A percentile compares a stretch with the other conserved stretches of the same genome.
These are phyloP conservation scores for Actinopyga echinites DNA, from an alignment of 53 echinoderm and acorn worm species.

Conservation along the genomic window DNA sequence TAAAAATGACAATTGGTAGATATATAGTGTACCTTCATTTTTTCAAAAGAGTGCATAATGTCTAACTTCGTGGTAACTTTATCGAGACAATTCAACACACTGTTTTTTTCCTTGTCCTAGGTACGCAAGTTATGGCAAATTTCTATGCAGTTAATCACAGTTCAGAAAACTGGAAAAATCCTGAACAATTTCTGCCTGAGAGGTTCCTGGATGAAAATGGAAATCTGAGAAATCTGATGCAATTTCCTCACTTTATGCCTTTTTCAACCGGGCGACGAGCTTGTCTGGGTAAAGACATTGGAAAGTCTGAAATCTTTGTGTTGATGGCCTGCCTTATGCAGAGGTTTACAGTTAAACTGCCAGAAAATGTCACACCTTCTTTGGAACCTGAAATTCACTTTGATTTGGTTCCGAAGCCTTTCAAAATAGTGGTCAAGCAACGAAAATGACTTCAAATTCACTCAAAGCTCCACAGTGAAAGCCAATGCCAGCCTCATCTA, in stretches of 20 bases:
- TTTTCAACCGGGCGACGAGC: conserved; percentile 94
- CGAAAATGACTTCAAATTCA: no score
- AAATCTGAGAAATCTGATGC: conserved; percentile 65
- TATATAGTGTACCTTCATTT: no score
- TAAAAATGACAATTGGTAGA: no score
- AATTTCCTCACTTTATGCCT: conserved; percentile 93
- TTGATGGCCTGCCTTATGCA: conserved; percentile 86
- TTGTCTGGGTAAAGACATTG: conserved; percentile 95
- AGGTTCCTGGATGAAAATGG: conserved; percentile 77
- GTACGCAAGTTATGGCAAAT: conserved; percentile 97
- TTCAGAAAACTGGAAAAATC: conserved; percentile 70
- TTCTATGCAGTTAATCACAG: conserved; percentile 93
- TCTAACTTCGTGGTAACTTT: no score
- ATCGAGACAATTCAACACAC: background rate
- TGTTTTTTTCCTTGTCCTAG: conserved; percentile 40
- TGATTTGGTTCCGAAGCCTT: conserved; percentile 90
- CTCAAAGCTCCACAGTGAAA: no score
- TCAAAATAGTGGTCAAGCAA: conserved; percentile 58
- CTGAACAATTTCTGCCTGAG: conserved; percentile 81
- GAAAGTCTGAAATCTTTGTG: conserved; percentile 85
- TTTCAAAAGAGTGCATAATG: no score
- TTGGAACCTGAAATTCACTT: conserved; percentile 87
- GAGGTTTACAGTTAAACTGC: conserved; percentile 63
- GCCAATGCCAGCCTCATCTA: no score
- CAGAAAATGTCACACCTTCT: conserved; percentile 45